Base-by-base conservation (phyloP, 2,113 vertebrate species). In the Rhabdornis inornatus region DNA sequence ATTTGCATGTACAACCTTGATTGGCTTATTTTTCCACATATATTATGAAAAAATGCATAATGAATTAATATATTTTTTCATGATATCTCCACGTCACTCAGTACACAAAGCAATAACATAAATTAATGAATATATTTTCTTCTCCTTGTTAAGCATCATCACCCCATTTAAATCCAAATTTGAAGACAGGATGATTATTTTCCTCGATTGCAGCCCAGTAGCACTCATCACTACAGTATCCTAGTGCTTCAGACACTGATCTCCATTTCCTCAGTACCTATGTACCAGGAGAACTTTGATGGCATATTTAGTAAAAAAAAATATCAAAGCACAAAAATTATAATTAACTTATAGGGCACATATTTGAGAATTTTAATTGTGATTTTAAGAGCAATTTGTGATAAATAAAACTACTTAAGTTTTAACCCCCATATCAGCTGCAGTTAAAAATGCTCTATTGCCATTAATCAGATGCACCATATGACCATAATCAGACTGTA, bases 111-210 rank as follows among this genome's bases (percentile, higher is more conserved):
- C 9, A 69, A 39, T 24, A 91, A 57, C 14, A 40, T 21, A 44
- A 53, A 35, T 18, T 50, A 87, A 87, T 25, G 13, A 74, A 55
- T 49, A 55, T 9, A 21, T 39, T 91, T 84, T 89, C 66, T 81
- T 45, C 39, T 70, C 64, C 45, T 57, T 82, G 30, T 70, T 92
- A 56, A 50, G 5, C n/a, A 13, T 44, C 83, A 71, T 56, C 21
- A 11, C 7, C 19, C 19, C 24, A 68, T 85, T 87, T 78, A 87
- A 84, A 94, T 63, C 39, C 39, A 55, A 15, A 63, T 89, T 50
- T 68, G 77, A 82, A 71, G 78, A 47, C 42, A 87, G 66, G 79
- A 74, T 68, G 6, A 84, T 63, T 75, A 40, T 92, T 91, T 91
- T 81, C 60, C 64, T 61, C 9, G 2, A 44, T 42, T 59, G 45